Base-by-base conservation (phyloP, 2,888 invertebrate genomes). In the Apomyelois bistriatella region DNA sequence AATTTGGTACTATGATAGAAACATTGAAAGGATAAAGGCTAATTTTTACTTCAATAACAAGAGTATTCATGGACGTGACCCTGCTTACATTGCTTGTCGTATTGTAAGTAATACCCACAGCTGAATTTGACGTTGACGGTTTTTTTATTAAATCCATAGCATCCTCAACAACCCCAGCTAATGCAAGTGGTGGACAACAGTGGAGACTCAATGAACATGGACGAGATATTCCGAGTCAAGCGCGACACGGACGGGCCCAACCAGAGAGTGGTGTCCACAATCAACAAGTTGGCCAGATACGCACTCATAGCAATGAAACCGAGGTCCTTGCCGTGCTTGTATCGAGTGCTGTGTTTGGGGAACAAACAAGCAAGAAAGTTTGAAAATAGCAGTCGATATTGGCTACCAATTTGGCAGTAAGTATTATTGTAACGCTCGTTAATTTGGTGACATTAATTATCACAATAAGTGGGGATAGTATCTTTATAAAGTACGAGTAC, bases 361-460 rank as follows among this genome's bases (percentile, higher is more conserved):
- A 95, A 95, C 68, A 92, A 89, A 62, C 91, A 86, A 61, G 93
- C 94, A 0, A 91, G 93, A 55, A 78, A 76, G 17, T 72, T 92
- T 49, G 71, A 76, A 0, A 92, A 92, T 53, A 88, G 84, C 7
- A 92, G 92, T 55, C 92, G 92, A 72, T 91, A 94, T 61, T 94
- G 95, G 93, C 80, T 95, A 53, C 95, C 95, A 0, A 88, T 95
- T 58, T 95, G 95, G 94, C 94, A 95, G 95, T 95, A 87, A 82
- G 82, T 83, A 57, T 22, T 3, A 22, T 22, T 22, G n/a, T n/a
- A n/a, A n/a, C n/a, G n/a, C n/a, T n/a, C n/a, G n/a, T n/a, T n/a
- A n/a, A n/a, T n/a, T n/a, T n/a, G n/a, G n/a, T n/a, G n/a, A n/a
- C 22, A 22, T 22, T 22, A 22, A 22, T 22, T 22, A 3, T 22